Evolutionary conservation across 2,797 vertebrate species (phyloP).

Genomic region (Distichodus sexfasciatus): DNA sequence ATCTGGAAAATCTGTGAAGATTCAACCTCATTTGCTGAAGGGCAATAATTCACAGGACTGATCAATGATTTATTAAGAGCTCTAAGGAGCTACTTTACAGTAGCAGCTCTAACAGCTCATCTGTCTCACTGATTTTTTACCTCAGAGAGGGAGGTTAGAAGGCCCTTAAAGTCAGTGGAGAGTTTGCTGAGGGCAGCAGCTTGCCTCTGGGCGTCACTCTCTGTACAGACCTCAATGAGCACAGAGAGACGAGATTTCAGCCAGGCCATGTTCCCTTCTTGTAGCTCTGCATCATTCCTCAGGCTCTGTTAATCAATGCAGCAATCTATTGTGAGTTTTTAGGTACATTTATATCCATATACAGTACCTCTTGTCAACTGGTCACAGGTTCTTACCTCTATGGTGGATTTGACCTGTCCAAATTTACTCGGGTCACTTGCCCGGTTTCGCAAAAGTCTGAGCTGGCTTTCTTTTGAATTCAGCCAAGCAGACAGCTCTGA

Average conservation of each 20-base stretch:
- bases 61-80: slow-evolving; percentile 5
- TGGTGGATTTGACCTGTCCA: slow-evolving; percentile 74
- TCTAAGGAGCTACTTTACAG: background rate
- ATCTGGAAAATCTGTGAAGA: background rate
- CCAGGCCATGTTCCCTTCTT: slow-evolving; percentile 87
- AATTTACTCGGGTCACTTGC: slow-evolving; percentile 80
- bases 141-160: slow-evolving; percentile 81
- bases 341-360: background rate
- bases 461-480: slow-evolving; percentile 81
- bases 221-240: slow-evolving; percentile 80
- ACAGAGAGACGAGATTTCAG: slow-evolving; percentile 83
- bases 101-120: background rate
- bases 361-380: background rate
- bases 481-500: slow-evolving; percentile 87
- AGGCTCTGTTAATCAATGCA: slow-evolving; percentile 34
- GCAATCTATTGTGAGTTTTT: background rate
- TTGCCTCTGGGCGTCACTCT: slow-evolving; percentile 82
- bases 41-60: background rate
- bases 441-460: slow-evolving; percentile 79
- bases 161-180: slow-evolving; percentile 82
- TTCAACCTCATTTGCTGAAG: background rate
- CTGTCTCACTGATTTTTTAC: slow-evolving; percentile 60
- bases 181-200: slow-evolving; percentile 80
- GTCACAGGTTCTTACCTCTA: slow-evolving; percentile 78
- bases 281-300: slow-evolving; percentile 69